Evolutionary conservation across 2,888 invertebrate genomes (phyloP).

Genomic region (Geophilus truncorum): DNA sequence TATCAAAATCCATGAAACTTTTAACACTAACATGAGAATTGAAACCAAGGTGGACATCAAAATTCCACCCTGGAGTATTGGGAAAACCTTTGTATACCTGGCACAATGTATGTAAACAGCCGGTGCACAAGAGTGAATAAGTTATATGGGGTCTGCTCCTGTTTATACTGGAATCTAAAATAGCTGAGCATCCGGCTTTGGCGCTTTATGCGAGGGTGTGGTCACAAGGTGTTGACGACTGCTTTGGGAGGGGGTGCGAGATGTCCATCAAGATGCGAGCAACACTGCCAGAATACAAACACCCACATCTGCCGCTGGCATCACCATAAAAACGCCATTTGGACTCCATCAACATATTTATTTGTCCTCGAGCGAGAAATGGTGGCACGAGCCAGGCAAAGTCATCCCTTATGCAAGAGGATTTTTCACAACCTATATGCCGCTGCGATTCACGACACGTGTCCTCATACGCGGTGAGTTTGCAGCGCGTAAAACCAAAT

Average conservation of each 20-base stretch:
- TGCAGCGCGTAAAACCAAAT: no score
- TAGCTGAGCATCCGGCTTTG: slow-evolving; percentile 9
- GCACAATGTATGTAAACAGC: slow-evolving; percentile 16
- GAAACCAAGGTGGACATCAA: slow-evolving; percentile 1
- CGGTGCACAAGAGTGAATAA: slow-evolving; percentile 5
- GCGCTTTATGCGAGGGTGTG: background rate
- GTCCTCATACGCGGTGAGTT: background rate
- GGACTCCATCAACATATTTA: slow-evolving; percentile 17
- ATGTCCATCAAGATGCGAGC: background rate
- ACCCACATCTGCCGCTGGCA: slow-evolving; percentile 8
- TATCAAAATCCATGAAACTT: slow-evolving; percentile 18
- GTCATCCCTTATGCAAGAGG: slow-evolving; percentile 5
- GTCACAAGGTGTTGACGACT: slow-evolving; percentile 15
- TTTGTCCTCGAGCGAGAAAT: slow-evolving; percentile 16
- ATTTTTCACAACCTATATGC: background rate
- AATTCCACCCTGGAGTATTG: background rate
- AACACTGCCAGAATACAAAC: slow-evolving; percentile 12
- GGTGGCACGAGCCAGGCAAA: background rate
- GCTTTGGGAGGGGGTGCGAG: background rate
- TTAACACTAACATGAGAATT: slow-evolving; percentile 13
- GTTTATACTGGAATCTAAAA: slow-evolving; percentile 7
- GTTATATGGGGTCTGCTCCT: background rate
- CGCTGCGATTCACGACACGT: background rate
- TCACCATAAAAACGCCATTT: slow-evolving; percentile 17
- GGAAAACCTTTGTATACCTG: slow-evolving; percentile 1